phyloP scores from a whole-genome alignment of 2,113 vertebrate genomes.

The Symphodus melops region DNA sequence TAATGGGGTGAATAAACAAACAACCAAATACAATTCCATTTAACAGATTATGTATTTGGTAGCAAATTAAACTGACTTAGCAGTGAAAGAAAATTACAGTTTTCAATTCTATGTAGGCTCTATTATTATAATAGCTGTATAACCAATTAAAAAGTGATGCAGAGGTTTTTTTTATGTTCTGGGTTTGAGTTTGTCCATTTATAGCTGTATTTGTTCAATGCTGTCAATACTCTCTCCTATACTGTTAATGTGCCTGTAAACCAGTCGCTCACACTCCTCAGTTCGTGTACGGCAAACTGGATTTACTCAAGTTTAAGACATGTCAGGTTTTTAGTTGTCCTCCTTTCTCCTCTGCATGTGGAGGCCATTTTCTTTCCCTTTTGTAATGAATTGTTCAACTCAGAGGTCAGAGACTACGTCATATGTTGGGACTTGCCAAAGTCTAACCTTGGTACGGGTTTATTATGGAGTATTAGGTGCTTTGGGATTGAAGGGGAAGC shows the following conservation, averaged over 20 bases:
- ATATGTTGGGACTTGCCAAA: conserved; percentile 87
- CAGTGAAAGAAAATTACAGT: no score
- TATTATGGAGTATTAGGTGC: conserved; percentile 86
- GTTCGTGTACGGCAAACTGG: not conserved
- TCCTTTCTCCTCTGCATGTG: conserved; percentile 1
- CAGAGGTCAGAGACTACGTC: conserved; percentile 88
- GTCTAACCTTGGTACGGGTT: conserved; percentile 88
- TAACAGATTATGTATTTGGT: no score
- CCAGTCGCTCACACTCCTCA: not conserved
- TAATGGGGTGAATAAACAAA: no score
- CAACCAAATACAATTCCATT: no score
- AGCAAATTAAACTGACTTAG: no score
- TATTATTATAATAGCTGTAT: no score
- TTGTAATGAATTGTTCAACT: conserved; percentile 88
- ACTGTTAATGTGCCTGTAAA: not conserved
- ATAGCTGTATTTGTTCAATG: not conserved
- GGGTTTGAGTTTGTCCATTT: no score
- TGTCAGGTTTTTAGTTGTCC: not conserved
- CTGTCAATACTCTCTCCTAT: not conserved
- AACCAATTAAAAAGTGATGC: not conserved
- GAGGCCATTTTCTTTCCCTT: conserved; percentile 85
- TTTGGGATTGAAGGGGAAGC: conserved; percentile 74
- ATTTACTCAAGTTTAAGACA: not conserved
- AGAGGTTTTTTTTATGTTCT: not conserved
- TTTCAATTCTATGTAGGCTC: no score